Evolutionary conservation across 2,888 invertebrate species (phyloP), one percentile per base, ranked within the genome.

Genomic region (Acleris cristana): DNA sequence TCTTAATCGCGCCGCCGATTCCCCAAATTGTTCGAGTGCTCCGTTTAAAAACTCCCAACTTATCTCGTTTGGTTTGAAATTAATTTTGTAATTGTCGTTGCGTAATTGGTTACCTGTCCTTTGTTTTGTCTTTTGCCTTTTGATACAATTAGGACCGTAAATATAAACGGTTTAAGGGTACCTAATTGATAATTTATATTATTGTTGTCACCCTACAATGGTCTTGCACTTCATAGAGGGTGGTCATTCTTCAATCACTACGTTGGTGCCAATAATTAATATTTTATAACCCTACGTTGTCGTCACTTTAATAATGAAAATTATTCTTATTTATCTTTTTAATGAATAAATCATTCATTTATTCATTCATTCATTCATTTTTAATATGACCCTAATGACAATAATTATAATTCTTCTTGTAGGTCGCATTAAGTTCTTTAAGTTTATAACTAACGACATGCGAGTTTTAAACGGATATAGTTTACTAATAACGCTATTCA

Each of bases 1-100:
- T 91, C 90, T 88, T 89, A 90, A 90, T 89, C 88, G 86, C 81
- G 79, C 82, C 84, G 88, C 85, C 89, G 87, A 91, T 91, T 89
- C 78, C 78, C 84, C 80, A 89, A 90, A 88, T 89, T 89, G 87
- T 88, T 90, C 83, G 75, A 76, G 83, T 89, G 86, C 87, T 88
- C 88, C 88, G 84, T 89, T 88, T 87, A 74, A 86, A 86, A 89
- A 89, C 86, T 87, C 81, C 56, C 80, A 81, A 86, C 86, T 87
- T 85, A 86, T 87, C 84, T 86, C 86, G 81, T 85, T 85, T 76
- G 76, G 74, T 69, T 65, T 58, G 78, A 83, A 87, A 87, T 88
- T 88, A 87, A 89, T 86, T 89, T 89, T 75, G 81, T 80, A 83
- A 84, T 86, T 87, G 86, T 88, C 87, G 80, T 83, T 82, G 74